A percentile compares a stretch with the other conserved stretches of the same genome.
These are phyloP conservation scores for Brachionus asplanchnoidis DNA, from an alignment of 1,140 invertebrate species.

Conservation along the genomic window DNA sequence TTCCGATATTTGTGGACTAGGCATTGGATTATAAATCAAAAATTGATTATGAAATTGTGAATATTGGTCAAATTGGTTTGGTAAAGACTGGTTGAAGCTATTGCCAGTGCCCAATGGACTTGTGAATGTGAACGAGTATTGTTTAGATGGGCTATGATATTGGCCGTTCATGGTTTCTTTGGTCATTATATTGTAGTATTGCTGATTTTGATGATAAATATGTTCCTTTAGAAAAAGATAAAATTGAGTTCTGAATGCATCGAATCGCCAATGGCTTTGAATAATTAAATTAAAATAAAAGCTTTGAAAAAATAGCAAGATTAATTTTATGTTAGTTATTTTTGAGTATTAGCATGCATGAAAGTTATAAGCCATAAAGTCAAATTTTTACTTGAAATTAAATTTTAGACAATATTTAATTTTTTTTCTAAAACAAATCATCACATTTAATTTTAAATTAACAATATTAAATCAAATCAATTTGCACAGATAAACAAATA, in stretches of 20 bases:
- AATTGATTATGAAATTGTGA: neutral
- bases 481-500: neutral
- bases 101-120: neutral
- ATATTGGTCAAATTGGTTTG: neutral
- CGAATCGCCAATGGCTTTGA: neutral
- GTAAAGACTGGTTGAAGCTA: neutral
- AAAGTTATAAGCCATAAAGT: neutral
- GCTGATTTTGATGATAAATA: neutral
- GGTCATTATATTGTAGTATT: neutral
- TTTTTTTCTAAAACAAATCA: neutral
- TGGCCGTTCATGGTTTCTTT: neutral
- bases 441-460: neutral
- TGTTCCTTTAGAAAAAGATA: neutral
- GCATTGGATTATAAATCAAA: neutral
- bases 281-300: conserved; percentile 5
- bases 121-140: neutral
- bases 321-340: neutral
- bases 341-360: neutral
- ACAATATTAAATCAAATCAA: neutral
- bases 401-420: neutral
- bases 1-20: neutral
- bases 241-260: neutral
- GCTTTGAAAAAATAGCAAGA: neutral
- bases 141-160: neutral
- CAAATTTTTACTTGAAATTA: neutral